Percentiles rank a stretch among this genome's conserved stretches.
These are phyloP conservation scores for Callipepla squamata DNA, from an alignment of 2,113 vertebrate genomes.

Conservation along the genomic window DNA sequence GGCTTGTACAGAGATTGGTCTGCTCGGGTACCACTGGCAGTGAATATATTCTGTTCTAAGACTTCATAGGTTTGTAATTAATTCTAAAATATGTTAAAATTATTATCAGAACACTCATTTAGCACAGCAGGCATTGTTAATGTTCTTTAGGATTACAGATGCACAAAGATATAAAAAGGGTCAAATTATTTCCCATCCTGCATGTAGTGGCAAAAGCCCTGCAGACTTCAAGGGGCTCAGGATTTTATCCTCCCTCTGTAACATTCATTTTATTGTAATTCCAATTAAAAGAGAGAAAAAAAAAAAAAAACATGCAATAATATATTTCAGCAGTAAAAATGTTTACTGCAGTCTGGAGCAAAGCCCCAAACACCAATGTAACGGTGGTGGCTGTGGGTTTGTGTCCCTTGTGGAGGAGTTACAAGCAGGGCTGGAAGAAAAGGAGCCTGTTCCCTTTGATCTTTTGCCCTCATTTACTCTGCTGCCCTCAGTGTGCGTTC, in stretches of 20 bases:
- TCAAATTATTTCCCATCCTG: not conserved
- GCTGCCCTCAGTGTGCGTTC: conserved; percentile 1
- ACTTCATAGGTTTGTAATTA: not conserved
- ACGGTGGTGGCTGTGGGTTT: not conserved
- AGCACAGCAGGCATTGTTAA: not conserved
- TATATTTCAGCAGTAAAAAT: not conserved
- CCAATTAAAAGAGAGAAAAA: not conserved
- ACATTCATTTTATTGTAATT: not conserved
- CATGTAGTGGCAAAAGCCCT: not conserved
- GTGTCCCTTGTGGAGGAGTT: conserved; percentile 8
- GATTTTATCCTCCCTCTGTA: not conserved
- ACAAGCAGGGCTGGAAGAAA: not conserved
- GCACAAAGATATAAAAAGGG: not conserved
- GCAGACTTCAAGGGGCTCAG: not conserved
- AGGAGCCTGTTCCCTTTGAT: conserved; percentile 61
- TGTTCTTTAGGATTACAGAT: not conserved
- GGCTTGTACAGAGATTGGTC: not conserved
- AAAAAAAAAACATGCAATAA: not conserved
- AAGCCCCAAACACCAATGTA: not conserved
- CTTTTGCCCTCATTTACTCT: conserved; percentile 18
- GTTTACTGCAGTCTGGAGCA: not conserved
- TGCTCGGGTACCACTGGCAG: not conserved
- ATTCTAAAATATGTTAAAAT: not conserved
- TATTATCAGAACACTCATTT: not conserved
- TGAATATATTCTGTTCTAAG: not conserved